Evolutionary conservation across 1,140 invertebrate species (phyloP), one percentile per base, ranked within the genome.

Genomic region (Pogonognathellus flavescens): DNA sequence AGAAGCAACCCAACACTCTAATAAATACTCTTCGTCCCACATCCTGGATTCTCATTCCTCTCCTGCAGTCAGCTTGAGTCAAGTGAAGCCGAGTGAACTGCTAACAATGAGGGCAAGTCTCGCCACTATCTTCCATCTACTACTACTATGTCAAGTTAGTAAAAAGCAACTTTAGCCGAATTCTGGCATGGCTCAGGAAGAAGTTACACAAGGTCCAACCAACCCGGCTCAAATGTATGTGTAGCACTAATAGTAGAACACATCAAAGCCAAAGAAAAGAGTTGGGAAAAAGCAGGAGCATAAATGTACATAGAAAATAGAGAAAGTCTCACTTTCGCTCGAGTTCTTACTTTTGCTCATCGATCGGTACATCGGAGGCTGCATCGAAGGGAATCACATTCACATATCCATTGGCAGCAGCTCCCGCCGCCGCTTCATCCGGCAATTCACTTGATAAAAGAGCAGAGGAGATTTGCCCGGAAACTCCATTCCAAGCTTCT

Each of bases 331-430:
- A 83, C 53, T 62, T 50, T 60, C 82, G 53, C 82, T 59, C 57
- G 18, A 76, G 70, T 76, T 76, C 91, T 91, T 91, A 97, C 95
- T 96, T 97, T 92, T 98, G 97, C 89, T 97, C 94, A 88, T 98
- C 96, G 84, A 97, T 94, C 18, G 94, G 92, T 20, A 93, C 92
- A 83, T 97, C 96, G 13, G 95, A 95, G 8, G 95, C 93, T 2
- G 96, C 95, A 92, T 98, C 97, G 90, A 97, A 98, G 2, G 97
- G 97, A 62, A 94, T 92, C 83, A 95, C 92, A 90, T 93, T 93
- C 83, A 92, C 92, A 76, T 76, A 49, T 76, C 41, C 70, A 76
- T 76, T 76, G 70, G 70, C 70, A 76, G 70, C 25, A 20, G 93
- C 92, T 89, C 94, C 91, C 82, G 90, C 90, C 57, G 90, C 89